A percentile compares a stretch with the other conserved stretches of the same genome.
Evolutionary conservation across 2,888 invertebrate genomes (phyloP).

Genomic region (Deilephila elpenor): DNA sequence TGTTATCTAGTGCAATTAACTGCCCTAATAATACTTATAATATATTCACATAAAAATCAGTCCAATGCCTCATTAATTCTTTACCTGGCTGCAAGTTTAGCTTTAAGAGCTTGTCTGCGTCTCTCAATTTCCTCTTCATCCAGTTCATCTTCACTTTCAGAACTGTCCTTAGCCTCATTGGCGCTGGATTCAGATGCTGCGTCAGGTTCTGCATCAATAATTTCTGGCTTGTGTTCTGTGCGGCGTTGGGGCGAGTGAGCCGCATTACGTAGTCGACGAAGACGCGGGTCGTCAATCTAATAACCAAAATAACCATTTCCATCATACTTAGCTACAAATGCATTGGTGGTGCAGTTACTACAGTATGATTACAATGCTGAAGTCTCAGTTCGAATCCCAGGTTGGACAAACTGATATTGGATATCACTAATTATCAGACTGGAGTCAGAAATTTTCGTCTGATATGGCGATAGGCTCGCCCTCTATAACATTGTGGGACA

Average conservation of each 20-base stretch:
- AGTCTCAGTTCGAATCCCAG: no score
- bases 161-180: slow-evolving; percentile 71
- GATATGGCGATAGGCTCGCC: no score
- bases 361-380: no score
- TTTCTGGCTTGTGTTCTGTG: slow-evolving; percentile 83
- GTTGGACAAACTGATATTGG: no score
- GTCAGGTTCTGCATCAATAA: slow-evolving; percentile 76
- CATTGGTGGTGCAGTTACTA: no score
- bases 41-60: neutral
- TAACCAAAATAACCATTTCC: neutral
- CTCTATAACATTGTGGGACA: no score
- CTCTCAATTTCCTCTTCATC: slow-evolving; percentile 94
- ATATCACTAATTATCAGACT: no score
- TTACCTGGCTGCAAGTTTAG: slow-evolving; percentile 77
- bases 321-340: neutral
- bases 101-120: slow-evolving; percentile 86
- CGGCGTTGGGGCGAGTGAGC: slow-evolving; percentile 80
- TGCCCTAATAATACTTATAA: slow-evolving; percentile 56
- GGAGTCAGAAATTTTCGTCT: no score
- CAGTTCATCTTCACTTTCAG: slow-evolving; percentile 92
- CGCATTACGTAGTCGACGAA: slow-evolving; percentile 90
- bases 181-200: slow-evolving; percentile 77
- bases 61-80: neutral
- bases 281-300: slow-evolving; percentile 91
- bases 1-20: no score